These are phyloP conservation scores for Cephalopterus ornatus DNA, from an alignment of 2,113 vertebrate species.

Conservation along the genomic window DNA sequence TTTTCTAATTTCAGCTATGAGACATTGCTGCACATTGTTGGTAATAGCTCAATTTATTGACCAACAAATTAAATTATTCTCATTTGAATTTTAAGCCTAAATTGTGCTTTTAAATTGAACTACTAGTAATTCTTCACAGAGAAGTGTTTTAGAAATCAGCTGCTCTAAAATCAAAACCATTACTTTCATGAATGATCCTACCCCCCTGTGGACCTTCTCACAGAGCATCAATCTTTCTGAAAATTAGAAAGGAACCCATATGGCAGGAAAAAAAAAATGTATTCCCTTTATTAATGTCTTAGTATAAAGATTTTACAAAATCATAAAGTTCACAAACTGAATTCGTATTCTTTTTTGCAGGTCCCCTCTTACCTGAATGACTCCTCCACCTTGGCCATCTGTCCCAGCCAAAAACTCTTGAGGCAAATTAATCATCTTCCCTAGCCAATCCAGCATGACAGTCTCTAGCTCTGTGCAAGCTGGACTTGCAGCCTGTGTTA, in stretches of 20 bases:
- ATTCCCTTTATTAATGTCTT: background rate
- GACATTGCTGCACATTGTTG: background rate
- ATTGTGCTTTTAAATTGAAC: background rate
- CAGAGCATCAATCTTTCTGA: background rate
- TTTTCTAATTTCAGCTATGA: background rate
- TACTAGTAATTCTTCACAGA: background rate
- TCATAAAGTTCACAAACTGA: background rate
- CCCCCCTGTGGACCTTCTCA: background rate
- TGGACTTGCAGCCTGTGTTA: conserved; percentile 86
- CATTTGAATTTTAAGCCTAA: background rate
- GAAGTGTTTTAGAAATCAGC: background rate
- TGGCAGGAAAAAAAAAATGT: background rate
- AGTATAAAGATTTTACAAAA: background rate
- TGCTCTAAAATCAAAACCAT: background rate
- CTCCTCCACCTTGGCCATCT: conserved; percentile 85
- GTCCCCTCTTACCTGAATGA: conserved; percentile 86
- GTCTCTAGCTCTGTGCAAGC: conserved; percentile 96
- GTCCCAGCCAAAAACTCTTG: conserved; percentile 85
- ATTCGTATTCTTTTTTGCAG: background rate
- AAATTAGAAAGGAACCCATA: background rate
- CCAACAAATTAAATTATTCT: background rate
- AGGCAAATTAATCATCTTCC: conserved; percentile 90
- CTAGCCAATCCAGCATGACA: conserved; percentile 95
- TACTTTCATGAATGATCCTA: background rate
- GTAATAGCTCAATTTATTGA: background rate